Evolutionary conservation across 2,888 invertebrate genomes (phyloP).

Genomic region (Argyra leucocephala): DNA sequence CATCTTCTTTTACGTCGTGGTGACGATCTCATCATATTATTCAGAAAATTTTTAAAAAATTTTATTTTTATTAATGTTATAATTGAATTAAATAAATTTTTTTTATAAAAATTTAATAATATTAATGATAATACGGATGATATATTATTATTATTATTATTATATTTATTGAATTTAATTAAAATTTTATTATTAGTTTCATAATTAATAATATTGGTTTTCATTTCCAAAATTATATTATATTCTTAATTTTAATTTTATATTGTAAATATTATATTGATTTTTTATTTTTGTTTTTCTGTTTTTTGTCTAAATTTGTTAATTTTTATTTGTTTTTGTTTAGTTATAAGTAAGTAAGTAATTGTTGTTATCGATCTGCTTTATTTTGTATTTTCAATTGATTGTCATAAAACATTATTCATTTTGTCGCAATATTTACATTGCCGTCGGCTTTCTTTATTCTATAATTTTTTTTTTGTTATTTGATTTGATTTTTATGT

Average conservation of each 20-base stretch:
- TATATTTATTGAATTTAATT: not conserved
- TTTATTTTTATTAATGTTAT: not conserved
- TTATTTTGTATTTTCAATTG: not conserved
- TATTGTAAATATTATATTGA: constrained; percentile 37
- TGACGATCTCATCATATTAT: constrained; percentile 31
- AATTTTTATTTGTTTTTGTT: constrained; percentile 34
- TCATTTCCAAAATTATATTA: not conserved
- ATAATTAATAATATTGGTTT: not conserved
- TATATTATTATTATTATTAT: not conserved
- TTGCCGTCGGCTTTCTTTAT: not conserved
- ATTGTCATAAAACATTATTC: not conserved
- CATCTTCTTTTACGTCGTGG: constrained; percentile 37
- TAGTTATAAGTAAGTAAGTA: constrained; percentile 29
- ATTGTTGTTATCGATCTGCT: constrained; percentile 19
- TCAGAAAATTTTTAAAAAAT: constrained; percentile 26
- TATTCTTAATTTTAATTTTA: constrained; percentile 33
- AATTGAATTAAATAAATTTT: not conserved
- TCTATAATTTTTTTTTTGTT: not conserved
- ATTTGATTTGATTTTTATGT: not conserved
- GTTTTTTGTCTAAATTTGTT: constrained; percentile 29
- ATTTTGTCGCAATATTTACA: not conserved
- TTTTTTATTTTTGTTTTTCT: constrained; percentile 29
- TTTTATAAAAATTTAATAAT: not conserved
- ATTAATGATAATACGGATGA: not conserved
- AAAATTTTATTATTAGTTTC: not conserved